phyloP scores from a whole-genome alignment of 2,797 vertebrate genomes.

The Anguilla megastoma region DNA sequence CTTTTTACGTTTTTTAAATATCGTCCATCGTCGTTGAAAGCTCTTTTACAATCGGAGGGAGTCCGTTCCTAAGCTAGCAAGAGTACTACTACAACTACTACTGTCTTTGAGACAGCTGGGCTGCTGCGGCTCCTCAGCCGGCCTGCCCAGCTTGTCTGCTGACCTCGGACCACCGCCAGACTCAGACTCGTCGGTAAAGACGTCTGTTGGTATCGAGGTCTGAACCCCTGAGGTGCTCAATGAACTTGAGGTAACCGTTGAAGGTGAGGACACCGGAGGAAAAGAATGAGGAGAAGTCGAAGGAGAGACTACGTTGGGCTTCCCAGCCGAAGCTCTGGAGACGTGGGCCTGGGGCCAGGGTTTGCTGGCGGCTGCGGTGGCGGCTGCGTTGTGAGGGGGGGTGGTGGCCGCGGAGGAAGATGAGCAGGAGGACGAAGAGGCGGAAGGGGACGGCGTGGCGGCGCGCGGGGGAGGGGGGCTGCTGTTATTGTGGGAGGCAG shows the following conservation, averaged over 20 bases:
- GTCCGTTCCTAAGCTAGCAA: conserved; percentile 90
- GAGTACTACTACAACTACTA: conserved; percentile 81
- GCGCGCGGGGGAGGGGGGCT: conserved; percentile 75
- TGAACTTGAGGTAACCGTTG: conserved; percentile 91
- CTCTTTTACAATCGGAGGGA: conserved; percentile 86
- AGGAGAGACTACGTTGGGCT: conserved; percentile 61
- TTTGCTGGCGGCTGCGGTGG: conserved; percentile 62
- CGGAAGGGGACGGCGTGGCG: conserved; percentile 31
- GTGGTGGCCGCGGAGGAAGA: conserved; percentile 36
- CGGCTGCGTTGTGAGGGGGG: conserved; percentile 52
- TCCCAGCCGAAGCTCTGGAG: conserved; percentile 69
- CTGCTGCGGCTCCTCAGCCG: conserved; percentile 72
- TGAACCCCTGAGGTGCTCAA: conserved; percentile 87
- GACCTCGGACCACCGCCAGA: conserved; percentile 83
- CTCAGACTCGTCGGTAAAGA: conserved; percentile 83
- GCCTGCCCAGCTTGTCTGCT: conserved; percentile 77
- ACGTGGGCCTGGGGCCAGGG: conserved; percentile 69
- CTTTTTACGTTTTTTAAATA: conserved; percentile 67
- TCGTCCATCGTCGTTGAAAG: conserved; percentile 82
- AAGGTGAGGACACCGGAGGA: conserved; percentile 83
- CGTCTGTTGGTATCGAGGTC: conserved; percentile 85
- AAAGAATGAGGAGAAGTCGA: conserved; percentile 67
- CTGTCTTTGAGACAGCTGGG: conserved; percentile 82
- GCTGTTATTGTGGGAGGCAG: conserved; percentile 89
- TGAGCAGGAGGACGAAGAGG: conserved; percentile 56